Evolutionary conservation across 2,888 invertebrate genomes (phyloP).

Genomic region (Drosophila tanythrix): DNA sequence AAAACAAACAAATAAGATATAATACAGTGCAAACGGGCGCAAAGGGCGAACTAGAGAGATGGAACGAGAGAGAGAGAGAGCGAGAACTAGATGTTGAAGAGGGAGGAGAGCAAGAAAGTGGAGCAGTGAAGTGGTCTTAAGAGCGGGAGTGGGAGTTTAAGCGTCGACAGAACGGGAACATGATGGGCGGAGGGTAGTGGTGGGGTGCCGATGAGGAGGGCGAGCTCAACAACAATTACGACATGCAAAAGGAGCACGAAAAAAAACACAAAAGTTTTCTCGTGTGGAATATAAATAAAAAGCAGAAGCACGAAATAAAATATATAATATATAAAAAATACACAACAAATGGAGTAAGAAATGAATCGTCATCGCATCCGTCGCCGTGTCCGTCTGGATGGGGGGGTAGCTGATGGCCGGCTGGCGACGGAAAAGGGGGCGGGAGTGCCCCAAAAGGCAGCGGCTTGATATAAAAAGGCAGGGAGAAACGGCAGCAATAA

Average conservation of each 20-base stretch:
- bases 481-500: slow-evolving; percentile 63
- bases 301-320: slow-evolving; percentile 13
- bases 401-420: slow-evolving; percentile 22
- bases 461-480: slow-evolving; percentile 14
- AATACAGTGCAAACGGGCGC: slow-evolving; percentile 49
- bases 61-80: slow-evolving; percentile 17
- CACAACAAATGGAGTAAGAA: slow-evolving; percentile 51
- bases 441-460: slow-evolving; percentile 53
- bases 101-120: slow-evolving; percentile 6
- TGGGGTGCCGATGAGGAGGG: background rate
- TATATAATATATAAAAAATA: slow-evolving; percentile 11
- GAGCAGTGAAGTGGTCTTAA: slow-evolving; percentile 17
- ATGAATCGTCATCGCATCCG: slow-evolving; percentile 57
- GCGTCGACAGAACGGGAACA: background rate
- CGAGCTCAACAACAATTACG: slow-evolving; percentile 28
- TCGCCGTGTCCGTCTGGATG: slow-evolving; percentile 49
- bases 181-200: background rate
- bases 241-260: slow-evolving; percentile 48
- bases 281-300: slow-evolving; percentile 52
- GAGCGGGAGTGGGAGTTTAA: slow-evolving; percentile 5
- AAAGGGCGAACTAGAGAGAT: slow-evolving; percentile 12
- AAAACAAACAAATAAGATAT: slow-evolving; percentile 55
- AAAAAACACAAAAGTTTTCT: slow-evolving; percentile 66
- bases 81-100: background rate
- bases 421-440: background rate